Evolutionary conservation across 2,113 vertebrate species (phyloP).

Genomic region (Riparia riparia): DNA sequence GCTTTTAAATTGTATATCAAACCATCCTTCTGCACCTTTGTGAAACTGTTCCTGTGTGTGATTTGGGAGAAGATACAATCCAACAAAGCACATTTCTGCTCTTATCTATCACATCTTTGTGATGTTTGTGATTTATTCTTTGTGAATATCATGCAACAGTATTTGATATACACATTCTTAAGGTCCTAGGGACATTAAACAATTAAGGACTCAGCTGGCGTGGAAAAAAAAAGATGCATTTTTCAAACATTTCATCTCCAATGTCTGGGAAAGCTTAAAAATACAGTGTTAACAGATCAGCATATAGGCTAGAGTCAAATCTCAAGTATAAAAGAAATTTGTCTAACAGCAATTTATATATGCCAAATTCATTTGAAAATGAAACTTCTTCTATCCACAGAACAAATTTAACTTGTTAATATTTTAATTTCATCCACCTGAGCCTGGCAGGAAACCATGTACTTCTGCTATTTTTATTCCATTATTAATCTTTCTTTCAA

Average conservation of each 20-base stretch:
- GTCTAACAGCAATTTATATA: not conserved
- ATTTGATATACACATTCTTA: not conserved
- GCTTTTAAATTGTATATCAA: not conserved
- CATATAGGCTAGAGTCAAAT: not conserved
- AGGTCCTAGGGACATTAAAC: not conserved
- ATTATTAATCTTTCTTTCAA: conserved; percentile 39
- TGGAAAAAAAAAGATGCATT: not conserved
- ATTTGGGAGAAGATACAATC: not conserved
- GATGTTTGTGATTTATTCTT: not conserved
- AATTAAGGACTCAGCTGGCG: not conserved
- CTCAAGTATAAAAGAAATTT: not conserved
- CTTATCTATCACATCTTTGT: not conserved
- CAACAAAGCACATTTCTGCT: not conserved
- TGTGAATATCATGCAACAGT: not conserved
- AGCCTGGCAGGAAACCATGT: not conserved
- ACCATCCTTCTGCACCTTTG: not conserved
- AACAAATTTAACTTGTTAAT: not conserved
- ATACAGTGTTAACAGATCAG: not conserved
- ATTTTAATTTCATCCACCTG: not conserved
- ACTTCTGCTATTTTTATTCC: not conserved
- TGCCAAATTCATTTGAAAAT: not conserved
- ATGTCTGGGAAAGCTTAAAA: not conserved
- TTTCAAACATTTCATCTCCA: not conserved
- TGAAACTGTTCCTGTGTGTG: not conserved
- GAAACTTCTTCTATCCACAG: not conserved